Evolutionary conservation across 2,797 vertebrate species (phyloP).

Genomic region (Notoglanidium macrostoma): DNA sequence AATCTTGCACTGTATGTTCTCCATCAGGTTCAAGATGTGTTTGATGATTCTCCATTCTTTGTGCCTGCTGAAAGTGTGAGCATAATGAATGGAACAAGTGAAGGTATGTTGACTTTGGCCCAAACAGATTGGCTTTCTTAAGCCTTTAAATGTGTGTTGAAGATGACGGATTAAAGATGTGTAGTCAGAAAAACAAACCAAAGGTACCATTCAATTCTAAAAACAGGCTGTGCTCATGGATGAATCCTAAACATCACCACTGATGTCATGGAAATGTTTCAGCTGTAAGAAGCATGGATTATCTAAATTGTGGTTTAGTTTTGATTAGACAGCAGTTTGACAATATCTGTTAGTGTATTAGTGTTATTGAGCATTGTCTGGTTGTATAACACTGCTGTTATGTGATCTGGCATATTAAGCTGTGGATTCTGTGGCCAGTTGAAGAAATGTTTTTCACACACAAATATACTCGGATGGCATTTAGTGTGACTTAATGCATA

Average conservation of each 20-base stretch:
- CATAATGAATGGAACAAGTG: slow-evolving; percentile 90
- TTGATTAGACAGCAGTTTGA: slow-evolving; percentile 62
- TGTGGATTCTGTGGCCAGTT: slow-evolving; percentile 35
- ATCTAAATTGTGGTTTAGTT: slow-evolving; percentile 50
- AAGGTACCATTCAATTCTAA: slow-evolving; percentile 7
- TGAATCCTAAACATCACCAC: slow-evolving; percentile 1
- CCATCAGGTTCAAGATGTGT: slow-evolving; percentile 84
- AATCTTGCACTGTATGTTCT: neutral
- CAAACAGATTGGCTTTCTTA: slow-evolving; percentile 28
- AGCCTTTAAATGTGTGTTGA: slow-evolving; percentile 31
- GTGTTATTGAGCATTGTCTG: neutral
- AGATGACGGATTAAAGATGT: slow-evolving; percentile 11
- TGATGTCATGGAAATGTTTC: slow-evolving; percentile 10
- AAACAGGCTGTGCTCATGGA: neutral
- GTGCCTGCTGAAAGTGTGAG: slow-evolving; percentile 87
- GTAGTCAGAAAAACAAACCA: slow-evolving; percentile 29
- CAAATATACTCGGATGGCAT: neutral
- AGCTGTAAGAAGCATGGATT: slow-evolving; percentile 58
- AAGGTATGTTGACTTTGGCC: slow-evolving; percentile 77
- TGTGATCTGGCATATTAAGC: slow-evolving; percentile 43
- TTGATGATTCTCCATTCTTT: slow-evolving; percentile 91
- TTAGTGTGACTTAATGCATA: neutral
- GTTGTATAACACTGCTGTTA: neutral
- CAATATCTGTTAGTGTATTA: slow-evolving; percentile 20
- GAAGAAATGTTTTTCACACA: slow-evolving; percentile 10